A percentile compares a stretch with the other conserved stretches of the same genome.
phyloP scores from a whole-genome alignment of 2,797 vertebrate genomes.

The Melanotaenia nigrans region DNA sequence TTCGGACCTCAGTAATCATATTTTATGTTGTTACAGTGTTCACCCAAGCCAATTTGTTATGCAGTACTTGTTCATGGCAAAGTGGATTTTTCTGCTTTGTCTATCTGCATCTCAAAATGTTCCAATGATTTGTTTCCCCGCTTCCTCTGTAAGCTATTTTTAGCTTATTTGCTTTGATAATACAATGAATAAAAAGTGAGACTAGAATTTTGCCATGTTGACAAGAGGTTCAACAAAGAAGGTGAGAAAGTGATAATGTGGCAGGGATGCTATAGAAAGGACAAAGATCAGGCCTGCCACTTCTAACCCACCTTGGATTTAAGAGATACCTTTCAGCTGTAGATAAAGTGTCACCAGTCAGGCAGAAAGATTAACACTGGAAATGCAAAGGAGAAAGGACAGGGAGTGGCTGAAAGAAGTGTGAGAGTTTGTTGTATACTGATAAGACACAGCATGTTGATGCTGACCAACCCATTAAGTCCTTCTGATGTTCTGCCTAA shows the following conservation, averaged over 20 bases:
- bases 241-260: slow-evolving; percentile 19
- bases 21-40: slow-evolving; percentile 14
- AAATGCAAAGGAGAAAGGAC: slow-evolving; percentile 21
- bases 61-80: slow-evolving; percentile 45
- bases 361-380: slow-evolving; percentile 20
- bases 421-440: slow-evolving; percentile 22
- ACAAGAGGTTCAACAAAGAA: slow-evolving; percentile 50
- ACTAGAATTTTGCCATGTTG: slow-evolving; percentile 67
- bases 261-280: slow-evolving; percentile 17
- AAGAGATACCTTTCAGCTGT: slow-evolving; percentile 29
- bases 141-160: slow-evolving; percentile 75
- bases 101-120: slow-evolving; percentile 66
- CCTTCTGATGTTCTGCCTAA: slow-evolving; percentile 44
- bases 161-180: slow-evolving; percentile 76
- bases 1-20: background rate
- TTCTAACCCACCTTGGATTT: slow-evolving; percentile 39
- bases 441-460: slow-evolving; percentile 49
- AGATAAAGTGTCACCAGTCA: slow-evolving; percentile 40
- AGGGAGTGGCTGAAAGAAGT: background rate
- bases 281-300: slow-evolving; percentile 38
- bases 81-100: slow-evolving; percentile 44
- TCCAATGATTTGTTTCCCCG: slow-evolving; percentile 58
- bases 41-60: slow-evolving; percentile 36
- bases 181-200: slow-evolving; percentile 78
- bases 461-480: slow-evolving; percentile 4